Conservation (phyloP, 2,797 vertebrate genomes). For the Parauchenoglanis ngamensis region DNA sequence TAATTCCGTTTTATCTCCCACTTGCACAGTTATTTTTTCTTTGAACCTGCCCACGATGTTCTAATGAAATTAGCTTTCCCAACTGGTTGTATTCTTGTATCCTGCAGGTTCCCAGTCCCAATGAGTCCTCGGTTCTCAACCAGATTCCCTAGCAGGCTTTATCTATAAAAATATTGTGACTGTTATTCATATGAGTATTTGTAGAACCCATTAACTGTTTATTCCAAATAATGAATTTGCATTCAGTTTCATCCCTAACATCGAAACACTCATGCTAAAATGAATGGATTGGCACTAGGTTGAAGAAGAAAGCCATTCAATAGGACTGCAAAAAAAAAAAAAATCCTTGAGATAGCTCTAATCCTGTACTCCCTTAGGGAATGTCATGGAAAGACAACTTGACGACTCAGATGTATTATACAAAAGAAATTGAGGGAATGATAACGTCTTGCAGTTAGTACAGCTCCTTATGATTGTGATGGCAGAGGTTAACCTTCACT, state of each 20-base stretch:
- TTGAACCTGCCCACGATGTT: not conserved
- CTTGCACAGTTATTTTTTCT: not conserved
- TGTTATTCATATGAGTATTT: not conserved
- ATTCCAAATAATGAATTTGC: not conserved
- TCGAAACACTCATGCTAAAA: not conserved
- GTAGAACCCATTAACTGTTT: not conserved
- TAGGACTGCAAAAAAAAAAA: not conserved
- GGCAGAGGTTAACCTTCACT: not conserved
- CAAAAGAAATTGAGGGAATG: slow-evolving; percentile 1
- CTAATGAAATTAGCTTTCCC: no score
- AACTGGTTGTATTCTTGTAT: not conserved
- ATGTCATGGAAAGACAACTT: slow-evolving; percentile 13
- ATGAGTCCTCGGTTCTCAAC: not conserved
- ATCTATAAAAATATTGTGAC: not conserved
- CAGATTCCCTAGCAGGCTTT: not conserved
- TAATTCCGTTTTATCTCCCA: not conserved
- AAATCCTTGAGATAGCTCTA: not conserved
- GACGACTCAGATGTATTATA: slow-evolving; percentile 12
- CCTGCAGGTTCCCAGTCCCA: not conserved
- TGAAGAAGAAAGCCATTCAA: not conserved
- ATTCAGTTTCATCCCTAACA: not conserved
- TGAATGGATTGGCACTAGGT: not conserved
- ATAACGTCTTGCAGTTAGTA: slow-evolving; percentile 23
- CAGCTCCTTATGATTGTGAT: slow-evolving; percentile 23
- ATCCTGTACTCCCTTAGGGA: slow-evolving; percentile 19